phyloP scores from a whole-genome alignment of 2,888 invertebrate genomes.

The Argyra leucocephala region DNA sequence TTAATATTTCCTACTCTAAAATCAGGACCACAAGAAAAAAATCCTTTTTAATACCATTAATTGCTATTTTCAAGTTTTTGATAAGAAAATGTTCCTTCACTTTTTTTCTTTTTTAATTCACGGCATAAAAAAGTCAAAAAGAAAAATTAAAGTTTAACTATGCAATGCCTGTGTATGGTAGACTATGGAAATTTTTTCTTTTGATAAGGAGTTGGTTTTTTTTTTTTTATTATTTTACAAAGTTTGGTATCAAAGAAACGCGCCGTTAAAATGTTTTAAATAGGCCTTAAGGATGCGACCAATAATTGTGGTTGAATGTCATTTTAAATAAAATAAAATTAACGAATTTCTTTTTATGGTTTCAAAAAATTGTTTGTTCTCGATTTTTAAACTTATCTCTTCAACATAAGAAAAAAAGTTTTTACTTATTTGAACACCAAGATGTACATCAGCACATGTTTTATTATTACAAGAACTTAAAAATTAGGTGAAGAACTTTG shows the following conservation, averaged over 20 bases:
- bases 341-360: background rate
- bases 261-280: background rate
- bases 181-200: background rate
- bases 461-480: too few species aligned
- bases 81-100: background rate
- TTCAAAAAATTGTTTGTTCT: too few species aligned
- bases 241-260: too few species aligned
- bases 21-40: background rate
- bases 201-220: background rate
- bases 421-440: too few species aligned
- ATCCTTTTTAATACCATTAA: conserved; percentile 1
- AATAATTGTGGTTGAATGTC: background rate
- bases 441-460: too few species aligned
- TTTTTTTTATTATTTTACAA: too few species aligned
- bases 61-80: background rate
- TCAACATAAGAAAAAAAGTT: too few species aligned
- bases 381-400: too few species aligned
- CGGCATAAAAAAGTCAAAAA: background rate
- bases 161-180: background rate
- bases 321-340: background rate
- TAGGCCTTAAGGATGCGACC: conserved; percentile 1
- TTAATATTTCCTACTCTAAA: background rate
- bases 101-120: background rate
- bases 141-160: background rate
- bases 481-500: background rate